Evolutionary conservation across 2,113 vertebrate genomes (phyloP).

Genomic region (Perccottus glenii): DNA sequence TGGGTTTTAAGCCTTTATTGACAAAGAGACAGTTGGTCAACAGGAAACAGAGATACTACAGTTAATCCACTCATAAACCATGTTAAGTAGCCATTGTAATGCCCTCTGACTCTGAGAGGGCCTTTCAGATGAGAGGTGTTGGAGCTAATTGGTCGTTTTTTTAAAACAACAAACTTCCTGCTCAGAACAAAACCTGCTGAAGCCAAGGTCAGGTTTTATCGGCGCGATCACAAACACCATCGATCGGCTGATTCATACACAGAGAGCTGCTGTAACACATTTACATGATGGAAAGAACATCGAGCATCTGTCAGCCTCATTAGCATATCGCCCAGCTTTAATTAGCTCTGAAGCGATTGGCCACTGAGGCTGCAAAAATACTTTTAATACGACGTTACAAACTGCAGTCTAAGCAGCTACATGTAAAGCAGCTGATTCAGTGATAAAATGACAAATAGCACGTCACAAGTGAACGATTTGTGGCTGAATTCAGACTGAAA

Average conservation of each 20-base stretch:
- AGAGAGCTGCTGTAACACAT: slow-evolving; percentile 43
- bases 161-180: background rate
- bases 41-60: too few relatives aligned
- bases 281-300: slow-evolving; percentile 46
- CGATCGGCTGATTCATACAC: slow-evolving; percentile 51
- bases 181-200: background rate
- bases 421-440: slow-evolving; percentile 42
- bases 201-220: slow-evolving; percentile 10
- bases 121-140: background rate
- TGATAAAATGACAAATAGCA: slow-evolving; percentile 22
- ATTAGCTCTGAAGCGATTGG: slow-evolving; percentile 47
- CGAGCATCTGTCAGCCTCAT: slow-evolving; percentile 49
- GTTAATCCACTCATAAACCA: too few relatives aligned
- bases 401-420: slow-evolving; percentile 48
- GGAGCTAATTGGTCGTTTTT: background rate
- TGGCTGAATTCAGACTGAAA: background rate
- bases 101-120: too few relatives aligned
- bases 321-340: slow-evolving; percentile 47
- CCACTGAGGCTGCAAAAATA: slow-evolving; percentile 53
- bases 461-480: slow-evolving; percentile 3
- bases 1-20: too few relatives aligned
- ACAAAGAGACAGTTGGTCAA: too few relatives aligned
- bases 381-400: slow-evolving; percentile 48
- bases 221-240: slow-evolving; percentile 37
- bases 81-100: too few relatives aligned